Conservation (phyloP, 2,888 invertebrate species). For the Mythimna albipuncta region DNA sequence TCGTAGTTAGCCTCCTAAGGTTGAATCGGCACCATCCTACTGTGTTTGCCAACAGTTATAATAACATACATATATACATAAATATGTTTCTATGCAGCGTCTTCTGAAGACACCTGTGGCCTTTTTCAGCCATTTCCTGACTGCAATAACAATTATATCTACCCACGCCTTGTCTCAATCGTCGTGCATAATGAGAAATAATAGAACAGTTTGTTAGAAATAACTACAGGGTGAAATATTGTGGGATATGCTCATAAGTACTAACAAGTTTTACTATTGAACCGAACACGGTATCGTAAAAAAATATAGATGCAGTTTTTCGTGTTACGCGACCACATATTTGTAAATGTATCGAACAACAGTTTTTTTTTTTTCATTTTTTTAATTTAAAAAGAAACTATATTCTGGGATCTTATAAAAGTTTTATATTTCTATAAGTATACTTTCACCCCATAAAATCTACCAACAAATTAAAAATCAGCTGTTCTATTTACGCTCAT, state of each 20-base stretch:
- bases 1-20: background rate
- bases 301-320: too few species aligned
- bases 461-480: background rate
- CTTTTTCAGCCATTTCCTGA: slow-evolving; percentile 33
- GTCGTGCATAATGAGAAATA: slow-evolving; percentile 4
- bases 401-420: too few species aligned
- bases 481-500: slow-evolving; percentile 31
- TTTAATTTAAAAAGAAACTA: background rate
- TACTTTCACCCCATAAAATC: background rate
- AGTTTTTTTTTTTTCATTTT: background rate
- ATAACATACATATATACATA: background rate
- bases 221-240: background rate
- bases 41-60: slow-evolving; percentile 24
- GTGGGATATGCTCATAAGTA: background rate
- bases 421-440: background rate
- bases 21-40: slow-evolving; percentile 1
- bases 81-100: slow-evolving; percentile 17
- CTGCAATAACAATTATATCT: slow-evolving; percentile 29
- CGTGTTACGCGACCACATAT: background rate
- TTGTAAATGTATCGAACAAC: background rate
- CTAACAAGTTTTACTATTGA: background rate
- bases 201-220: background rate
- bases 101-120: slow-evolving; percentile 26
- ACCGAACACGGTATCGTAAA: too few species aligned
- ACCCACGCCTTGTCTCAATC: slow-evolving; percentile 26